phyloP scores from a whole-genome alignment of 2,888 invertebrate species.

The Drosophila merina region DNA sequence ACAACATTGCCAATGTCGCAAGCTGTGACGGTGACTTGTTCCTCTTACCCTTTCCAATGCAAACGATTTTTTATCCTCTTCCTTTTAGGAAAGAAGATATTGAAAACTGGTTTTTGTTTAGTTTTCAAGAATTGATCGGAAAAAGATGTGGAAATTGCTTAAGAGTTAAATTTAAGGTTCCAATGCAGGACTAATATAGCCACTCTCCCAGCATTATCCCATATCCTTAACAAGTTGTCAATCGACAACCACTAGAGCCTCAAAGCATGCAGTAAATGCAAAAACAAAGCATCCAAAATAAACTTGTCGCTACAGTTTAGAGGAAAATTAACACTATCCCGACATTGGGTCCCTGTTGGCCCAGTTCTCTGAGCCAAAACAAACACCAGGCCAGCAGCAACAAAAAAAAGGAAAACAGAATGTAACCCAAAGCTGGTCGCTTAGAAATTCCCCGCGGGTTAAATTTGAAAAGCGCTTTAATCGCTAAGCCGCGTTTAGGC shows the following conservation, averaged over 20 bases:
- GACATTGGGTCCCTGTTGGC: constrained; percentile 41
- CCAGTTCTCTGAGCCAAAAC: constrained; percentile 61
- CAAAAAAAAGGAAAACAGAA: constrained; percentile 17
- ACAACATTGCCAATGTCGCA: constrained; percentile 52
- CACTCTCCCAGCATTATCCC: background rate
- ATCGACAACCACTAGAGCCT: constrained; percentile 29
- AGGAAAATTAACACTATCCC: constrained; percentile 62
- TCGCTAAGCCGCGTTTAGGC: constrained; percentile 71
- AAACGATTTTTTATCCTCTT: constrained; percentile 28
- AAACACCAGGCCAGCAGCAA: constrained; percentile 55
- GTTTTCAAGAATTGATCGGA: constrained; percentile 4
- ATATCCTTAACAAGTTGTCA: background rate
- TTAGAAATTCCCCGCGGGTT: constrained; percentile 46
- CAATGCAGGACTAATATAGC: background rate
- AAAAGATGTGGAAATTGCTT: background rate
- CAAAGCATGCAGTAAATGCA: constrained; percentile 20
- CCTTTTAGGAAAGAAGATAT: background rate
- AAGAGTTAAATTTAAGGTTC: background rate
- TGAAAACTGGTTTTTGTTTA: constrained; percentile 10
- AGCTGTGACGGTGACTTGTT: constrained; percentile 51
- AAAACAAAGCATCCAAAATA: constrained; percentile 41
- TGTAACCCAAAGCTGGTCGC: constrained; percentile 38
- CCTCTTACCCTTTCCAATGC: background rate
- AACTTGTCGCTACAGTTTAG: constrained; percentile 61
- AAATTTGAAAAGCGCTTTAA: constrained; percentile 69